Evolutionary conservation across 2,888 invertebrate species (phyloP), one percentile per base, ranked within the genome.

Genomic region (Oxycera nigricornis): DNA sequence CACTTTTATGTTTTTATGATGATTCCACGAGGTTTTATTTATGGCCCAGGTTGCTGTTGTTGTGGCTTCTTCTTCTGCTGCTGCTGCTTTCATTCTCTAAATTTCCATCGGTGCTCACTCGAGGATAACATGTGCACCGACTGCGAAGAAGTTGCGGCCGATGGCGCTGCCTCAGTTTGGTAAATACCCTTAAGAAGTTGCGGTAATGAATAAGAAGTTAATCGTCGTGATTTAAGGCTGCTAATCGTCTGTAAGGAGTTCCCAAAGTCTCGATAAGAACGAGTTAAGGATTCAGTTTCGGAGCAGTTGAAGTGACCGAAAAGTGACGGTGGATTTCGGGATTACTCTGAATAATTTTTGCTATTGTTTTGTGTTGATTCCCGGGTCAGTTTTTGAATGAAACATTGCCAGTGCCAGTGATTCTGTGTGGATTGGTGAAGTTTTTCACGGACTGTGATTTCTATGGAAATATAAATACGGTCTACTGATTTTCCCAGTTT

Each of bases 101-200:
- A 41, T 39, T 65, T 1, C 24, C 24, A 20, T 17, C 26, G 65
- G 67, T 68, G 67, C 50, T 68, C 67, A 68, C 26, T 46, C 26
- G 67, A 68, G 46, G 67, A 68, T 68, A 68, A 68, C 67, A 46
- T 46, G 28, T 68, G 67, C 50, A 46, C 67, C 20, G 46, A 50
- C 67, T 46, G 20, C n/a, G 46, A 68, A 68, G 67, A 17, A 14
- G 9, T 9, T 14, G n/a, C 28, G 30, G 61, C 17, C 50, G 39
- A 39, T 46, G 30, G 17, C 46, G 41, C 20, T 14, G 46, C 17
- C 26, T 68, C 67, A 68, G 67, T 68, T 46, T 17, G 50, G 26
- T 46, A 68, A 68, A 68, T 68, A 50, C 67, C 67, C 46, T 50
- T 50, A 68, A 46, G 67, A 50, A 9, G 67, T 50, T 20, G 46